Evolutionary conservation across 2,888 invertebrate species (phyloP), one percentile per base, ranked within the genome.

Genomic region (Xestobium rufovillosum): DNA sequence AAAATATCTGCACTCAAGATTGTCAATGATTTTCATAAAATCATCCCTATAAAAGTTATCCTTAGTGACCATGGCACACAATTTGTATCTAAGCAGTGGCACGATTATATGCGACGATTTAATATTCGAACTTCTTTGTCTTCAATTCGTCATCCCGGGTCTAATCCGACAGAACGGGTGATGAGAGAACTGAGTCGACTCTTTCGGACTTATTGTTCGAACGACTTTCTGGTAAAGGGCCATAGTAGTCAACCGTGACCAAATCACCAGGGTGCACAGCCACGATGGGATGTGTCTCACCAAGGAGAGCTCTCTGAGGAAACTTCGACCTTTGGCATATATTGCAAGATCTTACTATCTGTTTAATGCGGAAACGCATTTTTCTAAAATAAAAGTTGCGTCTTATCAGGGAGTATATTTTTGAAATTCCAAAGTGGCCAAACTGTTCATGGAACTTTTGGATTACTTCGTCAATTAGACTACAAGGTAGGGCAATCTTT

Each of bases 131-230:
- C n/a, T n/a, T n/a, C n/a, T n/a, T n/a, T 2, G 9, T 36, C 37
- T 8, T 36, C 42, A 1, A 40, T 42, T 8, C 13, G 44, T 3
- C 45, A 48, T 32, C 48, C 50, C 1, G 44, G 45, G 25, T 45
- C 41, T 0, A 48, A 48, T 39, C 48, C 45, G 0, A 42, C 43
- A 0, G 47, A 49, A 33, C 17, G 49, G 6, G 41, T 47, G 1
- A 51, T 51, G 51, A 19, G 44, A 12, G 50, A 48, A 16, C 17
- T 39, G 14, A 36, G 33, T 10, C 12, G 40, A 8, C n/a, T 37
- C 1, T 40, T 39, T 13, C 3, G 42, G 2, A 25, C 44, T 3
- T 44, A 43, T 26, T 42, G 42, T 23, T n/a, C n/a, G n/a, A n/a
- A n/a, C n/a, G n/a, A n/a, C n/a, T n/a, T n/a, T n/a, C n/a, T n/a